Evolutionary conservation across 2,888 invertebrate species (phyloP).

Genomic region (Pimpla rufipes): DNA sequence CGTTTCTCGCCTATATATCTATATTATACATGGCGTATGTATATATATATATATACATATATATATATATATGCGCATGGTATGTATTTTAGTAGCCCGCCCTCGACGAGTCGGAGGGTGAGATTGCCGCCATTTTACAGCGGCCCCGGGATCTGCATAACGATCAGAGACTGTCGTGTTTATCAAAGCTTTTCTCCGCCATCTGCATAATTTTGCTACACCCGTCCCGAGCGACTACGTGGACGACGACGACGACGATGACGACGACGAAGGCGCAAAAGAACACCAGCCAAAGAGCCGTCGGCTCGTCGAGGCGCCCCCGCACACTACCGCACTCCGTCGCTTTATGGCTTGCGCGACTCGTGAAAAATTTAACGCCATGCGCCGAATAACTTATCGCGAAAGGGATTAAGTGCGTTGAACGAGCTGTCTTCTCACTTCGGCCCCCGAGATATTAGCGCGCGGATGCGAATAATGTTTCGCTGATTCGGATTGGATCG

Average conservation of each 20-base stretch:
- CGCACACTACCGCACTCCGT: slow-evolving; percentile 34
- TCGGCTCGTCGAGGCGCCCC: slow-evolving; percentile 39
- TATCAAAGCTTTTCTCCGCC: slow-evolving; percentile 85
- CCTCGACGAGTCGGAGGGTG: slow-evolving; percentile 77
- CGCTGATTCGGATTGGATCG: no score
- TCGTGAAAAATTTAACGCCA: slow-evolving; percentile 81
- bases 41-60: slow-evolving; percentile 29
- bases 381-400: slow-evolving; percentile 76
- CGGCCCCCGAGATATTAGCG: no score
- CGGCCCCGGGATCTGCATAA: slow-evolving; percentile 84
- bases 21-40: slow-evolving; percentile 32
- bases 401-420: slow-evolving; percentile 19
- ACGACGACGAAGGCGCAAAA: slow-evolving; percentile 60
- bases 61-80: slow-evolving; percentile 16
- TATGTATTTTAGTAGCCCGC: slow-evolving; percentile 57
- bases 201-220: slow-evolving; percentile 85
- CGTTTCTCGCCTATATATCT: slow-evolving; percentile 40
- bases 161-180: slow-evolving; percentile 85
- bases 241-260: slow-evolving; percentile 57
- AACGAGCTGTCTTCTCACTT: not conserved
- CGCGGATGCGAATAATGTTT: no score
- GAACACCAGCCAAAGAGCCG: slow-evolving; percentile 56
- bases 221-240: no score
- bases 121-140: slow-evolving; percentile 85
- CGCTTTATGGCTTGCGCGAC: slow-evolving; percentile 79